Evolutionary conservation across 2,797 vertebrate genomes (phyloP).

Genomic region (Alosa sapidissima): DNA sequence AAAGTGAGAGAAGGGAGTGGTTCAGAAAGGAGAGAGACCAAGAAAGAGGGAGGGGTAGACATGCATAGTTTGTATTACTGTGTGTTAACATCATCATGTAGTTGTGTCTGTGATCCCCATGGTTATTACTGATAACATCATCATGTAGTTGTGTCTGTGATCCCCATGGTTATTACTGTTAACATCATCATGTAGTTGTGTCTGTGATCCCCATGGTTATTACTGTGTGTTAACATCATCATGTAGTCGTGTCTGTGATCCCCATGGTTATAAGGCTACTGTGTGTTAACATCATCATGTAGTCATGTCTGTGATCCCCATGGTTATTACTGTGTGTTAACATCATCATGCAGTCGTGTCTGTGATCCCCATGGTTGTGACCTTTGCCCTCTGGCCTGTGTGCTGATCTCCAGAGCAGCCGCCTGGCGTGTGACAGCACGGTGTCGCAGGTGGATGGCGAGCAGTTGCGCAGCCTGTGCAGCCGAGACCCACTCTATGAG

Average conservation of each 20-base stretch:
- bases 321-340: neutral
- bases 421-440: slow-evolving; percentile 65
- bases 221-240: neutral
- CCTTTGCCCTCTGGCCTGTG: slow-evolving; percentile 4
- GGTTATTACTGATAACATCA: neutral
- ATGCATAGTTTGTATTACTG: neutral
- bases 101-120: neutral
- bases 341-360: neutral
- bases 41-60: neutral
- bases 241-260: neutral
- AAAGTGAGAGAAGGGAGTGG: neutral
- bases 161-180: too few relatives aligned
- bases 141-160: neutral
- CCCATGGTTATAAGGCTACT: neutral
- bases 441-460: slow-evolving; percentile 60
- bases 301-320: neutral
- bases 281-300: neutral
- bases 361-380: neutral
- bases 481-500: slow-evolving; percentile 65
- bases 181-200: too few relatives aligned
- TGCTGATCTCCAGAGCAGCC: slow-evolving; percentile 55
- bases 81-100: neutral
- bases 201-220: too few relatives aligned
- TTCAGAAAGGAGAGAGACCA: neutral
- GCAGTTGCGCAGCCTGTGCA: slow-evolving; percentile 62